Evolutionary conservation across 1,140 invertebrate species (phyloP), one percentile per base, ranked within the genome.

Genomic region (Eumaeus atala): DNA sequence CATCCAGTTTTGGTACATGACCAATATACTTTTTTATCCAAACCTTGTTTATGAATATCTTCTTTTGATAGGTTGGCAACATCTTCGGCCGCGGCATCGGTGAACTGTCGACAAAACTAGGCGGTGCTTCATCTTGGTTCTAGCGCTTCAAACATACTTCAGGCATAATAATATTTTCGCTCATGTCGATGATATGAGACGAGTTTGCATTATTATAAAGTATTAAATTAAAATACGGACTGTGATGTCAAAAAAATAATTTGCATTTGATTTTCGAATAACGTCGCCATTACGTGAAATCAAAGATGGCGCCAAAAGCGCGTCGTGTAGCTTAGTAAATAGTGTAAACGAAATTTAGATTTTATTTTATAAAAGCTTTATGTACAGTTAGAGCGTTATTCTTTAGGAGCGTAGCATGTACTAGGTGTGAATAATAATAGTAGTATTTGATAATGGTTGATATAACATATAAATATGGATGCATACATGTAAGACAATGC

Each of bases 51-150:
- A 28, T 6, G 2, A 28, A 28, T 28, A 28, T 28, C 6, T 28
- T 59, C 9, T 47, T 48, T 65, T 75, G 72, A 33, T 54, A 88
- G 87, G 91, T 96, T 69, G 93, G 94, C 62, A 94, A 92, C 77
- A 93, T 95, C 74, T 93, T 95, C 68, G 94, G 94, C 44, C 94
- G 95, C 80, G 93, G 93, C 54, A 92, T 95, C 56, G 94, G 94
- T 58, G 94, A 94, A 61, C 89, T 95, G 65, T 93, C 93, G 65
- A 93, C 92, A 48, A 95, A 95, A 87, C 89, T 94, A 50, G 92
- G 93, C 18, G 91, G 92, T 38, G 89, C 85, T 10, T 86, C 86
- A 1, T 88, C 91, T 76, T 92, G 91, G 92, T 93, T 93, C 87
- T 92, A 92, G 67, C 61, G 60, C 60, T 62, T 61, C 48, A 35